Evolutionary conservation across 2,797 vertebrate genomes (phyloP), one percentile per base, ranked within the genome.

Genomic region (Hybognathus amarus): DNA sequence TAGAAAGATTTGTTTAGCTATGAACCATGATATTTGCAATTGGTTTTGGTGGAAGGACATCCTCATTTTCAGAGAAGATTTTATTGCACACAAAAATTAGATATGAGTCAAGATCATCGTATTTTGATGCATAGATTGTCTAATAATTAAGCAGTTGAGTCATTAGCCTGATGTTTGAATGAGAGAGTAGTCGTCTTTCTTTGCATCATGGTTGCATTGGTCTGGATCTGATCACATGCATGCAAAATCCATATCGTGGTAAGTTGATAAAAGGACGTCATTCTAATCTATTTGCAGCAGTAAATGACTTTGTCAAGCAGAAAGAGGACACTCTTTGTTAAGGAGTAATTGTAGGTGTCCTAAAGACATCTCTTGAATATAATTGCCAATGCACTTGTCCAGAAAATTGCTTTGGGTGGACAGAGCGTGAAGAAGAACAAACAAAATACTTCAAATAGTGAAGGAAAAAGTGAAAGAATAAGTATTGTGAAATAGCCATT

Each of bases 121-220:
- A 2, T 42, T 77, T n/a, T 40, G 17, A 30, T 66, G 30, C n/a
- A 50, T 47, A 27, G 5, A 17, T 50, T 69, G 24, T 20, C 17
- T 71, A 8, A 30, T 71, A 6, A 75, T 79, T 22, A 79, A 85
- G 79, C 79, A 83, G 52, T 42, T 68, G 33, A 86, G 77, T 68
- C 47, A 52, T 63, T 30, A 47, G 63, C 59, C 64, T 54, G 76
- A 83, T 86, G 36, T 79, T 56, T 83, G 20, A 52, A 56, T 38
- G 59, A 15, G 70, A 40, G 56, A 81, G 79, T 79, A 73, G 79
- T 74, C 66, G 3, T 20, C 40, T 67, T 76, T 40, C 36, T 68
- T 83, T 47, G 38, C 76, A 24, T 54, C 10, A 27, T 6, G 63
- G 36, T 33, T 66, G 15, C 36, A 17, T 36, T 3, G 17, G 30